Percentiles rank a stretch among this genome's conserved stretches.
phyloP scores from a whole-genome alignment of 2,113 vertebrate species.

The Neogale vison region DNA sequence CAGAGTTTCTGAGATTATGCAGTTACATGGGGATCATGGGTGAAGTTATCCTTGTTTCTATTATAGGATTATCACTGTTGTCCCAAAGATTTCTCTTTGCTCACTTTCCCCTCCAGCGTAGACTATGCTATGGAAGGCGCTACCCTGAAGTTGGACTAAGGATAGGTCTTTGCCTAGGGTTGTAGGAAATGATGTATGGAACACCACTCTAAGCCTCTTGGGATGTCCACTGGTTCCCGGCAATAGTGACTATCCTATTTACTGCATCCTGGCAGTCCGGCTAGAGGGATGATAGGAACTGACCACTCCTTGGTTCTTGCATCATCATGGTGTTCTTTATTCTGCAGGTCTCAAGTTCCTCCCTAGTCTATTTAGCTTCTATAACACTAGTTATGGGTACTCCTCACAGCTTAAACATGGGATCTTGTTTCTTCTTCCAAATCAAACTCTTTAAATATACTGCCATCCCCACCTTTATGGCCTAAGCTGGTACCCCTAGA shows the following conservation, averaged over 20 bases:
- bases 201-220: not conserved
- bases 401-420: not conserved
- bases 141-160: not conserved
- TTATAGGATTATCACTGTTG: not conserved
- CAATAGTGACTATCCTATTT: not conserved
- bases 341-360: not conserved
- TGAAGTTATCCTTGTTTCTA: not conserved
- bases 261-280: not conserved
- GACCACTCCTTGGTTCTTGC: not conserved
- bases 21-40: not conserved
- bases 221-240: not conserved
- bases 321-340: not conserved
- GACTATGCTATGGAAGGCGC: not conserved
- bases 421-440: not conserved
- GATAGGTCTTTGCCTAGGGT: not conserved
- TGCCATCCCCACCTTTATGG: not conserved
- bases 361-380: not conserved
- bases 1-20: not conserved
- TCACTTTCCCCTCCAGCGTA: not conserved
- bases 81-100: not conserved
- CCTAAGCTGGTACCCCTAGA: not conserved
- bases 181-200: not conserved
- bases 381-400: not conserved
- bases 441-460: not conserved
- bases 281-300: not conserved